Evolutionary conservation across 2,888 invertebrate genomes (phyloP).

Genomic region (Oxyteleia sp.): DNA sequence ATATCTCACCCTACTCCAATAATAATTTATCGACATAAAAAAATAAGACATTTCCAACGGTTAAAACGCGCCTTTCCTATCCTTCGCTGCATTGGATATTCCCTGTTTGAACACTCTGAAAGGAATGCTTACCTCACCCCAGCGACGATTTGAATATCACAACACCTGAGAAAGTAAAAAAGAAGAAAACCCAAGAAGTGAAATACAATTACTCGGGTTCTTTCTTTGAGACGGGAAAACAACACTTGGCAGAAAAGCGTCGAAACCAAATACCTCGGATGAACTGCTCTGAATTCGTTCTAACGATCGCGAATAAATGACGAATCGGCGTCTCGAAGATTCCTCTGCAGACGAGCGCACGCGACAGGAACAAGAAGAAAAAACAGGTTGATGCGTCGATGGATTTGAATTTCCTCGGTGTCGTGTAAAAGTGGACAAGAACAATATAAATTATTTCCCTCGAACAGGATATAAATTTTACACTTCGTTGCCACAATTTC

Average conservation of each 20-base stretch:
- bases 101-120: neutral
- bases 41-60: too few relatives aligned
- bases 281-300: neutral
- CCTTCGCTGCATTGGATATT: neutral
- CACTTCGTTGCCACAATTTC: slow-evolving; percentile 52
- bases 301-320: slow-evolving; percentile 9
- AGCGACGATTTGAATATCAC: neutral
- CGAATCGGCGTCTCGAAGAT: slow-evolving; percentile 2
- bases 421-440: slow-evolving; percentile 44
- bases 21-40: neutral
- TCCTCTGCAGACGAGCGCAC: neutral
- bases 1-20: neutral
- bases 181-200: neutral
- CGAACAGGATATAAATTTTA: slow-evolving; percentile 55
- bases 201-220: neutral
- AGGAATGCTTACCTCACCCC: neutral
- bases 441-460: slow-evolving; percentile 48
- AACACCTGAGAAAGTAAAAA: neutral
- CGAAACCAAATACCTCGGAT: neutral
- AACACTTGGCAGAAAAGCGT: neutral
- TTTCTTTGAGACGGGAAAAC: neutral
- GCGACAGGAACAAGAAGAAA: slow-evolving; percentile 8
- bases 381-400: slow-evolving; percentile 2
- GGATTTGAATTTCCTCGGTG: slow-evolving; percentile 37
- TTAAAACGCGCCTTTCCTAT: too few relatives aligned